Evolutionary conservation across 2,888 invertebrate genomes (phyloP), one percentile per base, ranked within the genome.

Genomic region (Trichogramma dendrolimi): DNA sequence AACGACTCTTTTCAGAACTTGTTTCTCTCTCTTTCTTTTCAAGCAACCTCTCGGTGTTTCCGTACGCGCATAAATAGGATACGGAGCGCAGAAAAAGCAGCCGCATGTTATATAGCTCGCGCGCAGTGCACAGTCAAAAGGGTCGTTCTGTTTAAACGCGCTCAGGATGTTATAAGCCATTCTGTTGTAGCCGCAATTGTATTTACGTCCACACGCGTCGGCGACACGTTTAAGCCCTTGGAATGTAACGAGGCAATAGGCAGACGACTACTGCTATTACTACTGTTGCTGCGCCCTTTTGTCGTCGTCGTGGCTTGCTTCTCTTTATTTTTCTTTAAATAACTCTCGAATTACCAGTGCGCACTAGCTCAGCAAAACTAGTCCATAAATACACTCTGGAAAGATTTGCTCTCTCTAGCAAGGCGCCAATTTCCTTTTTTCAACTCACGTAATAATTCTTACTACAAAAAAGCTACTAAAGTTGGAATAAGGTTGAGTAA

Each of bases 291-390:
- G 39, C 48, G 11, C 27, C 11, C 48, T 14, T 27, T 11, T 11
- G 48, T 11, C 5, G 14, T 27, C 27, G 48, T 48, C 27, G 48
- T 27, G 48, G 49, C 41, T 58, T 53, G 44, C 56, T 50, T 40
- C 44, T 59, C 62, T 14, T 55, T 54, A 11, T 56, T 67, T 68
- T 69, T 68, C 69, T 69, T 73, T 71, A 71, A 73, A 73, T 72
- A 71, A 72, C 71, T 72, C 71, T 72, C 72, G 67, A 72, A 72
- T 73, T 73, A 72, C 72, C 67, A 53, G 14, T 5, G 11, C 5
- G 7, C 51, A 8, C 14, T 39, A 44, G 60, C 51, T 44, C 60
- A 27, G 27, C 27, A 27, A 27, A 27, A 27, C 27, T 27, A 27
- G 27, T 27, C 27, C 27, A 27, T 27, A 27, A 27, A 27, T 27